Conservation (phyloP, 2,797 vertebrate genomes). For the Phataginus tricuspis region DNA sequence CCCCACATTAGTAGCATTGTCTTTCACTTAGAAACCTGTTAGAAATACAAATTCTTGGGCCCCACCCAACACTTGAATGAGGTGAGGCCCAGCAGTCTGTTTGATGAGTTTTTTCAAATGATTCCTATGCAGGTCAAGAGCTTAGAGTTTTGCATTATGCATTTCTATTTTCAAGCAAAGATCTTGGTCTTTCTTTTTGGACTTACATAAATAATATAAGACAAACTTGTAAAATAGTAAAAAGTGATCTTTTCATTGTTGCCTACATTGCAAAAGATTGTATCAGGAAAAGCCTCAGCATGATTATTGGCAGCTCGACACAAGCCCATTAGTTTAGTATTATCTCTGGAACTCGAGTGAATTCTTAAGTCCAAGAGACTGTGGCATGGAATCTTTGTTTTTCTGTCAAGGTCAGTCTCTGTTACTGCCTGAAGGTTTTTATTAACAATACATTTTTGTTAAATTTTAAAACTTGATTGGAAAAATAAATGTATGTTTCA, state of each 20-base stretch:
- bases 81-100: neutral
- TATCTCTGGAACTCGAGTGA: conserved; percentile 71
- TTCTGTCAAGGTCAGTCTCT: conserved; percentile 77
- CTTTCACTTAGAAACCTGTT: conserved; percentile 11
- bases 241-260: conserved; percentile 47
- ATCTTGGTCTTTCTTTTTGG: conserved; percentile 46
- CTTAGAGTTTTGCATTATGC: neutral
- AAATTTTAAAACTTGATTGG: conserved; percentile 73
- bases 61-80: neutral
- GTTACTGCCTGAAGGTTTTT: conserved; percentile 76
- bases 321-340: conserved; percentile 62
- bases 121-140: conserved; percentile 3
- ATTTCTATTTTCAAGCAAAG: conserved; percentile 50
- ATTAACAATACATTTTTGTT: conserved; percentile 75
- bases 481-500: conserved; percentile 68
- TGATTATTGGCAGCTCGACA: conserved; percentile 66
- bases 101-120: neutral
- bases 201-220: conserved; percentile 52
- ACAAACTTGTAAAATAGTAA: conserved; percentile 45
- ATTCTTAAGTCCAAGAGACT: conserved; percentile 64
- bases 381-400: conserved; percentile 74
- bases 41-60: conserved; percentile 36
- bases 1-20: neutral
- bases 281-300: conserved; percentile 61
- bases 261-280: conserved; percentile 48